Base-by-base conservation (phyloP, 2,888 invertebrate genomes). In the Pseudococcus jackbeardsleyi region DNA sequence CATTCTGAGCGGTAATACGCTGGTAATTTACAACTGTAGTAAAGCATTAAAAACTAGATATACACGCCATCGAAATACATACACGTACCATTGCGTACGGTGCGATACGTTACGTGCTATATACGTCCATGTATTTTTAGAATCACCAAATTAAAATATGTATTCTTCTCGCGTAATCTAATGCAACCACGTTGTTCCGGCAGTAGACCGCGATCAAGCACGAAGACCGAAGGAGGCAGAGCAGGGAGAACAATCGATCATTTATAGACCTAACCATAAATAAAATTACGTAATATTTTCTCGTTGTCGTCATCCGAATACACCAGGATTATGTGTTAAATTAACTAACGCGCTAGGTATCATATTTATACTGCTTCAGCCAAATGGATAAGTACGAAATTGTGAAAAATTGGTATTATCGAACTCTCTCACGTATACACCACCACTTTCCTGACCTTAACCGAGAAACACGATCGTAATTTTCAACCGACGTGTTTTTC, bases 391-490 rank as follows among this genome's bases (percentile, higher is more conserved):
- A 19, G 19, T 59, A 59, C 19, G 19, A 59, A 59, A 59, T 59
- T 59, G 9, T 9, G n/a, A 33, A 59, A n/a, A 59, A 59, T 59
- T 59, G 59, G 3, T 33, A 59, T 59, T 59, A 59, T 59, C 19
- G 19, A 59, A 59, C n/a, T 59, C 59, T 59, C 59, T 19, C 19
- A 59, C 59, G n/a, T 59, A 59, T 50, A 50, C 19, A 59, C 59
- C 19, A n/a, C 79, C 79, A 26, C 42, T 9, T 42, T n/a, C 79
- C 79, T 79, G 79, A 79, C 79, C 79, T 79, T 79, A 79, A 79
- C 79, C 79, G 33, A 39, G 79, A 72, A 72, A 26, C 68, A 33
- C 33, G 22, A 12, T 33, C 33, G 22, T 72, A 26, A 26, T 72
- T 26, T 26, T 26, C 33, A 1, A 72, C 9, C 22, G 11, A 64